Evolutionary conservation across 2,797 vertebrate genomes (phyloP).

Genomic region (Pelochelys cantorii): DNA sequence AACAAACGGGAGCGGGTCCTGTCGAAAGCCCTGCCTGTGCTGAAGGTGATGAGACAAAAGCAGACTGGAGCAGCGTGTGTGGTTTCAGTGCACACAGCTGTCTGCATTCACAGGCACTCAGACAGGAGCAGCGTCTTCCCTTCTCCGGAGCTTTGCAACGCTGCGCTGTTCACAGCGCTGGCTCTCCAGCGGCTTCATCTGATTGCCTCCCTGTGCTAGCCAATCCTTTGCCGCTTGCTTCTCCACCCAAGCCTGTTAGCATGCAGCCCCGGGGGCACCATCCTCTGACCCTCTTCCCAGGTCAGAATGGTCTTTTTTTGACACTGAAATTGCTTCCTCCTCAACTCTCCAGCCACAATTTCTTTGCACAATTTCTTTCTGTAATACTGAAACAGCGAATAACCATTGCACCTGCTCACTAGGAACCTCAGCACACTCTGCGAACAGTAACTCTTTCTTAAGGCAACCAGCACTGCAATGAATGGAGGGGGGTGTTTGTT

Average conservation of each 20-base stretch:
- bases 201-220: conserved; percentile 42
- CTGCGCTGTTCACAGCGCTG: conserved; percentile 40
- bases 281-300: not conserved
- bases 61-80: not conserved
- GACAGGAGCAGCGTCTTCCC: not conserved
- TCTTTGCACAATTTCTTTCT: not conserved
- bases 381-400: not conserved
- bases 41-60: not conserved
- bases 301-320: not conserved
- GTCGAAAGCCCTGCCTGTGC: not conserved
- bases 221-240: conserved; percentile 58
- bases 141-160: not conserved
- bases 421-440: not conserved
- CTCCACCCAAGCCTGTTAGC: not conserved
- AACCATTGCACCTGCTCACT: not conserved
- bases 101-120: not conserved
- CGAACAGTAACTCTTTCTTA: not conserved
- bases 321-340: not conserved
- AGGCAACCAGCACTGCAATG: not conserved
- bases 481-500: too few species aligned
- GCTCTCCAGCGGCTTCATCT: conserved; percentile 41
- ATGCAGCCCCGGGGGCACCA: conserved; percentile 19
- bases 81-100: not conserved
- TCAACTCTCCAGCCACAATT: not conserved
- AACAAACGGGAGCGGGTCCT: not conserved